Base-by-base conservation (phyloP, 2,113 vertebrate species). In the Callospermophilus lateralis region DNA sequence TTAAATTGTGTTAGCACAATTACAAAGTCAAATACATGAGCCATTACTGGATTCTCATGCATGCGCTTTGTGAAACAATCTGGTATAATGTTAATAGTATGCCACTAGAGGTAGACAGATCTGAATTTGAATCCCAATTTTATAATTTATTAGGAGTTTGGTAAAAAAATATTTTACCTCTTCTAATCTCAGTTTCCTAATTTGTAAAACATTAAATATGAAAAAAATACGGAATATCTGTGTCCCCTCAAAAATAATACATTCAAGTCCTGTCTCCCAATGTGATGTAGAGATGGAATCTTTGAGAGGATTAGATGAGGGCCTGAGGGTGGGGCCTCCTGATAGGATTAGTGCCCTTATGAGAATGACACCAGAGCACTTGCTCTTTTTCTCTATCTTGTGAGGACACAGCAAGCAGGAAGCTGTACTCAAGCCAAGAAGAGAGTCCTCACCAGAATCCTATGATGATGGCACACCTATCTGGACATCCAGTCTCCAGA, bases 101-200 rank as follows among this genome's bases (percentile, higher is more conserved):
- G 22, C 34, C 15, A 48, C 34, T 55, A 55, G 45, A 77, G 45
- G 58, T 84, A 68, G 37, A 26, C 55, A 67, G 84, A 34, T 34
- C 6, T 89, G 77, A 30, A 83, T 83, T 84, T 93, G 67, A 81
- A 77, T 85, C 53, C 58, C 4, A 73, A 15, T 90, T 91, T 77
- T 61, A 17, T 81, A 61, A 67, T 53, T 84, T 48, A 39, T 34
- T 63, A 77, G 13, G 34, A 72, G 32, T 94, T 87, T 30, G 73
- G 48, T 63, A 26, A 4, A 87, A 45, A 45, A 37, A 81, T 28
- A 68, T 8, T 89, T 81, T 76, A 55, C 20, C 22, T 70, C 51
- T 89, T 26, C 10, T 88, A 81, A 4, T 30, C 63, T 86, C 30
- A 24, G 4, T 92, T 78, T 73, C 32, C 15, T n/a, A 61, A 78